These are phyloP conservation scores for Cataglyphis altisquamis DNA, from an alignment of 2,888 invertebrate species.

Conservation along the genomic window DNA sequence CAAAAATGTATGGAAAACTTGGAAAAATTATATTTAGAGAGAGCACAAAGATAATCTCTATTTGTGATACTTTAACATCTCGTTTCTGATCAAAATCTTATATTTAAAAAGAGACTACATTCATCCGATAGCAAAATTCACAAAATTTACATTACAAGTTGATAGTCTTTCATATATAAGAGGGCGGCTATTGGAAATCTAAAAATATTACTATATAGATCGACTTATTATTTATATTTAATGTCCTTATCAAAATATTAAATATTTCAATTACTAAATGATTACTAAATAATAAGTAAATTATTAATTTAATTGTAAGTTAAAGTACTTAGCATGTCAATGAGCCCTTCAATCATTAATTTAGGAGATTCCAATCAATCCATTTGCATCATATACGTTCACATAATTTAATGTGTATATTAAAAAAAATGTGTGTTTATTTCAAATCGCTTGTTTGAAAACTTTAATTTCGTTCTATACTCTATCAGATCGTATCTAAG, in stretches of 20 bases:
- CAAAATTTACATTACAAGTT: conserved; percentile 11
- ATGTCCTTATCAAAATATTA: not conserved
- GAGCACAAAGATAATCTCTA: not conserved
- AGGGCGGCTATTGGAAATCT: not conserved
- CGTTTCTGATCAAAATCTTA: not conserved
- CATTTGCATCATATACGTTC: conserved; percentile 46
- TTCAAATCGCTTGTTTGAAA: conserved; percentile 16
- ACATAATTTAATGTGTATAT: conserved; percentile 60
- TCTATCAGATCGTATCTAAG: conserved; percentile 64
- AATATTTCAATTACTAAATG: not conserved
- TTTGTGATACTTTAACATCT: not conserved
- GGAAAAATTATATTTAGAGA: not conserved
- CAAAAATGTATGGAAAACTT: not conserved
- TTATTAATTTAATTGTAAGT: not conserved
- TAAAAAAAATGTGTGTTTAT: conserved; percentile 60
- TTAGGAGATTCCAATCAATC: conserved; percentile 15
- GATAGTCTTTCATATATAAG: conserved; percentile 19
- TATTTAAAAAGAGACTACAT: not conserved
- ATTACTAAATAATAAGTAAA: conserved; percentile 11
- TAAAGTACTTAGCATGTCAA: conserved; percentile 14
- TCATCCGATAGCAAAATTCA: conserved; percentile 1
- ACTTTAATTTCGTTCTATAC: conserved; percentile 56
- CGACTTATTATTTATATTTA: conserved; percentile 9
- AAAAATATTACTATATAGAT: conserved; percentile 1
- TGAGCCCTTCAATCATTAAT: conserved; percentile 37